phyloP scores from a whole-genome alignment of 2,113 vertebrate genomes.

The Cephalopholis sonnerati region DNA sequence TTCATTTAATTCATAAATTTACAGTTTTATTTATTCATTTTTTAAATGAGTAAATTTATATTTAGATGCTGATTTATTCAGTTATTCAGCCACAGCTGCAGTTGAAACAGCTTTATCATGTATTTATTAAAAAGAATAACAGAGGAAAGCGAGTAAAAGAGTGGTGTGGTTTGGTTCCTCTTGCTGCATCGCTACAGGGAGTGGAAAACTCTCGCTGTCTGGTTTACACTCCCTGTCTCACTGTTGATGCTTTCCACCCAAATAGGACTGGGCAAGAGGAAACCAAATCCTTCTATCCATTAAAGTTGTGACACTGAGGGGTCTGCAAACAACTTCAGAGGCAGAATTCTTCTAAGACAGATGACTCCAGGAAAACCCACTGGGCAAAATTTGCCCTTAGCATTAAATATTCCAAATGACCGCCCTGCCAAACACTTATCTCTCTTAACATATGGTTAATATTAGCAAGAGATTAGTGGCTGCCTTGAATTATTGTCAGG shows the following conservation, averaged over 20 bases:
- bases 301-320: conserved; percentile 43
- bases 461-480: conserved; percentile 56
- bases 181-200: conserved; percentile 2
- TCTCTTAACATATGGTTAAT: conserved; percentile 56
- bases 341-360: conserved; percentile 19
- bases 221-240: conserved; percentile 10
- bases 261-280: conserved; percentile 25
- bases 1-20: neutral
- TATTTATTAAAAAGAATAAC: neutral
- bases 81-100: neutral
- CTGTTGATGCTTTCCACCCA: conserved; percentile 18
- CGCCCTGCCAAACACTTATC: conserved; percentile 57
- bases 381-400: conserved; percentile 45
- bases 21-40: neutral
- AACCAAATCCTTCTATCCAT: conserved; percentile 49
- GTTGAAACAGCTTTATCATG: conserved; percentile 12
- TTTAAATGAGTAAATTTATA: neutral
- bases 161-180: conserved; percentile 20
- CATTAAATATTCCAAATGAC: conserved; percentile 52
- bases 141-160: neutral
- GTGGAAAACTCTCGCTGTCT: neutral
- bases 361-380: conserved; percentile 49
- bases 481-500: conserved; percentile 38
- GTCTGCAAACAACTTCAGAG: conserved; percentile 36
- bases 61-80: neutral